Conservation (phyloP, 1,140 invertebrate genomes). For the Drosophila orena region DNA sequence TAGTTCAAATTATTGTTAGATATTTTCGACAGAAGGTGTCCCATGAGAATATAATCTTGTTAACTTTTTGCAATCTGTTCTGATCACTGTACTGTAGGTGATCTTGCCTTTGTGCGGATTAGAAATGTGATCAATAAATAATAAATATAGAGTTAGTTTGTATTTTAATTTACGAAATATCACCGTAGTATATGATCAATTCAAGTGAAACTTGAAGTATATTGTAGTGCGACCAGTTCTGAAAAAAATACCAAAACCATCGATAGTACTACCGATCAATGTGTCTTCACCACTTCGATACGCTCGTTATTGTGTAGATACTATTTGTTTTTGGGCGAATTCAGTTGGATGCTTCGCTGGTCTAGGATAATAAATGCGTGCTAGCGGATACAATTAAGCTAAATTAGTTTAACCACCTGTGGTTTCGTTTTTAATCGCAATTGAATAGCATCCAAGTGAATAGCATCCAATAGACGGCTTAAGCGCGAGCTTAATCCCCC, state of each 20-base stretch:
- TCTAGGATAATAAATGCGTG: background rate
- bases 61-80: background rate
- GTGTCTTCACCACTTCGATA: background rate
- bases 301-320: conserved; percentile 19
- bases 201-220: background rate
- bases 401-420: background rate
- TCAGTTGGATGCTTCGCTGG: background rate
- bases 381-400: background rate
- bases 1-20: too few species aligned
- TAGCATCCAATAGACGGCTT: background rate
- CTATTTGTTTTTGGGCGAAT: conserved; percentile 25
- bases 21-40: too few species aligned
- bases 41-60: background rate
- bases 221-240: too few species aligned
- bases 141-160: too few species aligned
- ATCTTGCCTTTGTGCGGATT: too few species aligned
- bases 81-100: too few species aligned
- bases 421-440: background rate
- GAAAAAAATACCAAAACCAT: background rate
- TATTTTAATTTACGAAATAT: background rate
- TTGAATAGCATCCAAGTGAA: background rate
- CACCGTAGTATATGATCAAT: background rate
- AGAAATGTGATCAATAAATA: too few species aligned
- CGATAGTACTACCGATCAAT: background rate
- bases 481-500: conserved; percentile 3